Evolutionary conservation across 2,797 vertebrate species (phyloP), one percentile per base, ranked within the genome.

Genomic region (Anguilla obscura): DNA sequence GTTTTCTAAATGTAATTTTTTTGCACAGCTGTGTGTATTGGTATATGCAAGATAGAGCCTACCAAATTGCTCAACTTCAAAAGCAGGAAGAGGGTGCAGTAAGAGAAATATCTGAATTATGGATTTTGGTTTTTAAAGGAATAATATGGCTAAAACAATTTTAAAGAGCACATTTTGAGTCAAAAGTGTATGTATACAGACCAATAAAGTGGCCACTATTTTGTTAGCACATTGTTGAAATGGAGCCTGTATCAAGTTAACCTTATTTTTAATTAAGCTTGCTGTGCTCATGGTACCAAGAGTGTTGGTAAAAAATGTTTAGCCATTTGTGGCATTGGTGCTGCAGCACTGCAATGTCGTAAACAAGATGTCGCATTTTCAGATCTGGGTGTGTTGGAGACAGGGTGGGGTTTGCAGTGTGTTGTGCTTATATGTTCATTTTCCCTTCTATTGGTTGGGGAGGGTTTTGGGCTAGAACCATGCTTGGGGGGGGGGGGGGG

Each of bases 301-400:
- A 24, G 18, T 80, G 76, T 12, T 80, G 16, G 16, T 50, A 9
- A 21, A 40, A 76, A 30, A 16, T 1, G 4, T 74, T 79, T 79
- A 7, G 33, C 33, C 74, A 79, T 79, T 48, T 86, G 85, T 94
- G 94, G 92, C 92, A 74, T 95, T 93, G 94, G 92, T 92, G 93
- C 89, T 94, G 92, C 83, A 91, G 85, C 24, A 60, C 14, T 60
- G 58, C 58, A 60, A 0, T 85, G 86, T 86, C 88, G 30, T 30
- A 86, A 89, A 63, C 85, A 87, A 86, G 74, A 74, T 12, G 58
- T 91, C 54, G 87, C 87, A 88, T 87, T 89, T 89, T 87, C 90
- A 89, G 86, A 79, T 90, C 89, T 92, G 93, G 94, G 93, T 50
- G 92, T 90, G 93, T 94, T 89, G 27, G 30, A 14, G 36, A 14